These are phyloP conservation scores for Thunnus albacares DNA, from an alignment of 2,797 vertebrate genomes.

Conservation along the genomic window DNA sequence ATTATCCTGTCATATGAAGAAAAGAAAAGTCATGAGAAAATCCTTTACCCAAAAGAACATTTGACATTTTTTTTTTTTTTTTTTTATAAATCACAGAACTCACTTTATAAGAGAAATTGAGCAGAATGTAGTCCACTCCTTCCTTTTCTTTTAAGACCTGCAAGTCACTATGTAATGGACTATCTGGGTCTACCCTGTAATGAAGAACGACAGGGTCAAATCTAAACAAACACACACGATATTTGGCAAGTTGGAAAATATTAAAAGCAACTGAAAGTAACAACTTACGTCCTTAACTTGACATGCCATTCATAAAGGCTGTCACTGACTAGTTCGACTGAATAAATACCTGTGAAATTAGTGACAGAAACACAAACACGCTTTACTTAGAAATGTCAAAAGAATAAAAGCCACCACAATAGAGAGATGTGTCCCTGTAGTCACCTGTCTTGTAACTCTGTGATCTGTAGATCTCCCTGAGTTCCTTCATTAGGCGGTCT, in stretches of 20 bases:
- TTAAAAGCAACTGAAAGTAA: not conserved
- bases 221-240: not conserved
- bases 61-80: not conserved
- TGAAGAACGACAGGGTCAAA: constrained; percentile 8
- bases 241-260: not conserved
- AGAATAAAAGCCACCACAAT: not conserved
- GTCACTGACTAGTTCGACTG: constrained; percentile 97
- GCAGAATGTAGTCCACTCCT: constrained; percentile 97
- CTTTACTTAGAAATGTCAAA: not conserved
- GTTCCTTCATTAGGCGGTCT: constrained; percentile 99
- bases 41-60: not conserved
- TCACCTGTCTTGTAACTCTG: constrained; percentile 98
- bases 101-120: constrained; percentile 99
- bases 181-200: constrained; percentile 96
- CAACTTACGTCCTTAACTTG: constrained; percentile 96
- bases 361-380: constrained; percentile 15
- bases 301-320: constrained; percentile 98
- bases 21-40: constrained; percentile 1
- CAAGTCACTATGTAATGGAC: constrained; percentile 96
- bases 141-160: constrained; percentile 99
- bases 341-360: constrained; percentile 93
- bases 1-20: constrained; percentile 90
- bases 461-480: constrained; percentile 99
- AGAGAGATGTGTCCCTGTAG: constrained; percentile 9
- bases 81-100: constrained; percentile 57